Conservation (phyloP, 2,888 invertebrate genomes). For the Phymatocera aterrima region DNA sequence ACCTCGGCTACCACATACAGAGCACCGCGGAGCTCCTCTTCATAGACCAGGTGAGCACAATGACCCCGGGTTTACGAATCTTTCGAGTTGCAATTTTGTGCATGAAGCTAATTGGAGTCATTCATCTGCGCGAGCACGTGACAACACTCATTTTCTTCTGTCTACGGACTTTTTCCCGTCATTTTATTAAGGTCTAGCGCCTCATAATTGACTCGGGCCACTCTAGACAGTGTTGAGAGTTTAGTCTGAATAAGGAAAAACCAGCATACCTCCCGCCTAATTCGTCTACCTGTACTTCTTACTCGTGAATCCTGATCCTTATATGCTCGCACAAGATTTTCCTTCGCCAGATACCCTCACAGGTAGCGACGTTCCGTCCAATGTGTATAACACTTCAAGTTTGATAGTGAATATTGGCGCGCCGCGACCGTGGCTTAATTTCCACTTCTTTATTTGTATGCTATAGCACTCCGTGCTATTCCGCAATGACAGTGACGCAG, state of each 20-base stretch:
- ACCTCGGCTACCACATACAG: slow-evolving; percentile 90
- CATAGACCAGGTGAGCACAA: slow-evolving; percentile 79
- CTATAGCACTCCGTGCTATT: slow-evolving; percentile 89
- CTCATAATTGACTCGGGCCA: background rate
- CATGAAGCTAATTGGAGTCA: slow-evolving; percentile 5
- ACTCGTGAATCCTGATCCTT: no score
- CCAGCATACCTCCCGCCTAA: no score
- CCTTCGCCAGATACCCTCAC: background rate
- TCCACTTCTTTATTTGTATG: slow-evolving; percentile 45
- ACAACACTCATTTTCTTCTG: background rate
- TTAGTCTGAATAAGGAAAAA: background rate
- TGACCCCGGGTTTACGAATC: background rate
- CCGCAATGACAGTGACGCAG: slow-evolving; percentile 84
- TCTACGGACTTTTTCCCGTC: background rate
- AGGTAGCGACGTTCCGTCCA: background rate
- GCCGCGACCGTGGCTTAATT: no score
- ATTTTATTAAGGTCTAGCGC: background rate
- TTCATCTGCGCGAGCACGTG: background rate
- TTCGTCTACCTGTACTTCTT: background rate
- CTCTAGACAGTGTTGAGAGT: background rate
- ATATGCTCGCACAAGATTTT: no score
- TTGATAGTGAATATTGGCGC: no score
- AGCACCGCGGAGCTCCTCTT: slow-evolving; percentile 92
- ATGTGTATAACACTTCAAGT: background rate
- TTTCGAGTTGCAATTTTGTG: background rate